These are phyloP conservation scores for Anthoscopus minutus DNA, from an alignment of 2,113 vertebrate species.

Conservation along the genomic window DNA sequence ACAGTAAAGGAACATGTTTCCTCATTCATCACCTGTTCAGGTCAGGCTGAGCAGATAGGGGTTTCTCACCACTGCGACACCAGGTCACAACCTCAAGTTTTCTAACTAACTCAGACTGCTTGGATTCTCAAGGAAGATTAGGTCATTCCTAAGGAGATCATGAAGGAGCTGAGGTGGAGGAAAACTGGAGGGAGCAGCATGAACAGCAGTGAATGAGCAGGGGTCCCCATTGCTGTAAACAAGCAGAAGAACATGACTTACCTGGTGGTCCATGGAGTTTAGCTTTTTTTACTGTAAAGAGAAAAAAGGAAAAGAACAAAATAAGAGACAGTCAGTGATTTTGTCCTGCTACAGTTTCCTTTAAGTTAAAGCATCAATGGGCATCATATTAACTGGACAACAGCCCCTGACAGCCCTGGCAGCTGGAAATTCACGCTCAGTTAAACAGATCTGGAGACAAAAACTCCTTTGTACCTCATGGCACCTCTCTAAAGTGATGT, in stretches of 20 bases:
- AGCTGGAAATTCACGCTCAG: neutral
- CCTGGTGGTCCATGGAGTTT: slow-evolving; percentile 77
- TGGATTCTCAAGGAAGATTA: neutral
- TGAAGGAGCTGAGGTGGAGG: neutral
- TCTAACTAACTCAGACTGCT: neutral
- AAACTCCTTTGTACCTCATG: neutral
- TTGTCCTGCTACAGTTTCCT: neutral
- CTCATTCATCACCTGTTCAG: neutral
- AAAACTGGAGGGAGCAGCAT: neutral
- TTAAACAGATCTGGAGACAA: neutral
- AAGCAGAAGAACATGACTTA: slow-evolving; percentile 43
- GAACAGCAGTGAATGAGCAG: neutral
- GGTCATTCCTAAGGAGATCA: neutral
- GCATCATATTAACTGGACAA: neutral
- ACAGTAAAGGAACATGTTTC: neutral
- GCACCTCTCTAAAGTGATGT: neutral
- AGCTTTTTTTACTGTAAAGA: slow-evolving; percentile 76
- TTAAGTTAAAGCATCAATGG: neutral
- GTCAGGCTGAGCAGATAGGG: neutral
- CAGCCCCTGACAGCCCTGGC: neutral
- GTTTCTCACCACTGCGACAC: neutral
- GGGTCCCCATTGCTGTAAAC: neutral
- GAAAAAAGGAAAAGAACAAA: neutral
- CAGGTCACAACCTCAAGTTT: neutral
- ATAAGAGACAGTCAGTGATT: neutral